A percentile compares a stretch with the other conserved stretches of the same genome.
Evolutionary conservation across 2,888 invertebrate genomes (phyloP).

Genomic region (Epicampocera succincta): DNA sequence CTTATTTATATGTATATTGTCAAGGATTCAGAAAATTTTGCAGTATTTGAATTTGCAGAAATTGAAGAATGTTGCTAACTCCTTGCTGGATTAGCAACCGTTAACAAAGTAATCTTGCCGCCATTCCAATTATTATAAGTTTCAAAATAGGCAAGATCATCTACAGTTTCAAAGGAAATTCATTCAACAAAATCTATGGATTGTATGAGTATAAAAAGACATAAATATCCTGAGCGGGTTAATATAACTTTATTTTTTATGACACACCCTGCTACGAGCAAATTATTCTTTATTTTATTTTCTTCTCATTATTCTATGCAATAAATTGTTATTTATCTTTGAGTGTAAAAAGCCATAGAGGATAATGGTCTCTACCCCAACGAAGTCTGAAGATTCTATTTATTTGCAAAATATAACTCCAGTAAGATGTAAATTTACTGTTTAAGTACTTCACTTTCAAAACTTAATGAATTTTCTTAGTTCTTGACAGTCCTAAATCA

Average conservation of each 20-base stretch:
- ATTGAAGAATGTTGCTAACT: too few species aligned
- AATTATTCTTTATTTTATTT: conserved; percentile 2
- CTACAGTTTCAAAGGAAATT: too few species aligned
- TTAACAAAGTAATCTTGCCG: too few species aligned
- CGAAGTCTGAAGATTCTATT: conserved; percentile 27
- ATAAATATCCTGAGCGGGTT: background rate
- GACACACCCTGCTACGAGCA: conserved; percentile 3
- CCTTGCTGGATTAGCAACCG: too few species aligned
- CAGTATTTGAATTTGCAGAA: too few species aligned
- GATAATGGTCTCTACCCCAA: conserved; percentile 65
- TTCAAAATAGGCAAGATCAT: too few species aligned
- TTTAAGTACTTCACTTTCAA: background rate
- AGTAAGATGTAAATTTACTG: conserved; percentile 74
- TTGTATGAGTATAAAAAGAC: too few species aligned
- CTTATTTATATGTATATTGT: too few species aligned
- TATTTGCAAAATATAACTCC: conserved; percentile 72
- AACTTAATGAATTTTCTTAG: conserved; percentile 64
- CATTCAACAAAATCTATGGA: too few species aligned
- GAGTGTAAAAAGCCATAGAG: background rate
- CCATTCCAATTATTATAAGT: too few species aligned
- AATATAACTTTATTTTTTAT: background rate
- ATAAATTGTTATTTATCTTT: background rate
- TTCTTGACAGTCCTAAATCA: conserved; percentile 73
- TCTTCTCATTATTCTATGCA: conserved; percentile 19
- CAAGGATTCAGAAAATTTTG: too few species aligned